Conservation (phyloP, 2,797 vertebrate genomes). For the Diplodus puntazzo region DNA sequence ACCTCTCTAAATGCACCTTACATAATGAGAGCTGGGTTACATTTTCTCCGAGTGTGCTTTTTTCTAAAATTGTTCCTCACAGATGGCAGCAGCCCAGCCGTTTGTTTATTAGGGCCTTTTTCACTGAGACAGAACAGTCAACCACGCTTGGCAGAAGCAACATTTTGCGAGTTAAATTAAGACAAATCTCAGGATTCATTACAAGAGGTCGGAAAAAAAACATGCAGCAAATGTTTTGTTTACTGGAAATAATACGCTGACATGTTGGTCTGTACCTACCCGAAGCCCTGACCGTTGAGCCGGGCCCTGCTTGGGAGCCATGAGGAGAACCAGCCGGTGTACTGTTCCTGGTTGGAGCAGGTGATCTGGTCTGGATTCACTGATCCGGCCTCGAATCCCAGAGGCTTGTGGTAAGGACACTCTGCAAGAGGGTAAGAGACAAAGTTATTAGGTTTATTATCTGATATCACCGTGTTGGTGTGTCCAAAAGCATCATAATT, state of each 20-base stretch:
- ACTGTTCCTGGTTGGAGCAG: slow-evolving; percentile 96
- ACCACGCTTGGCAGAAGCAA: background rate
- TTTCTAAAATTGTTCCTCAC: slow-evolving; percentile 7
- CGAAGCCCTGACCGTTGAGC: slow-evolving; percentile 96
- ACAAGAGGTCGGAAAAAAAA: slow-evolving; percentile 10
- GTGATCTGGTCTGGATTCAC: slow-evolving; percentile 93
- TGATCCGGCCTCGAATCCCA: slow-evolving; percentile 95
- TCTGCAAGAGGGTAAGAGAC: slow-evolving; percentile 81
- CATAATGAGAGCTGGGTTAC: slow-evolving; percentile 3
- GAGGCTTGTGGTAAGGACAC: slow-evolving; percentile 94
- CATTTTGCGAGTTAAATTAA: background rate
- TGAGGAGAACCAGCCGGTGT: slow-evolving; percentile 96
- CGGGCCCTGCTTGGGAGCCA: slow-evolving; percentile 94
- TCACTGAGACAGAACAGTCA: slow-evolving; percentile 6
- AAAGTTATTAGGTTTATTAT: background rate
- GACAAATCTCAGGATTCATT: background rate
- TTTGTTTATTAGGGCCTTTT: slow-evolving; percentile 18
- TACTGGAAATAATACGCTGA: background rate
- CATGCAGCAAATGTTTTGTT: background rate
- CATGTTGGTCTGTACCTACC: slow-evolving; percentile 83
- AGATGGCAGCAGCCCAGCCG: slow-evolving; percentile 21
- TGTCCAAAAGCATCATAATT: no score
- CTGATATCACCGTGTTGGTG: no score
- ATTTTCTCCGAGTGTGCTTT: slow-evolving; percentile 8
- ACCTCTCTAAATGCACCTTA: slow-evolving; percentile 1